These are phyloP conservation scores for Heliconius ethilla DNA, from an alignment of 2,888 invertebrate species.

Conservation along the genomic window DNA sequence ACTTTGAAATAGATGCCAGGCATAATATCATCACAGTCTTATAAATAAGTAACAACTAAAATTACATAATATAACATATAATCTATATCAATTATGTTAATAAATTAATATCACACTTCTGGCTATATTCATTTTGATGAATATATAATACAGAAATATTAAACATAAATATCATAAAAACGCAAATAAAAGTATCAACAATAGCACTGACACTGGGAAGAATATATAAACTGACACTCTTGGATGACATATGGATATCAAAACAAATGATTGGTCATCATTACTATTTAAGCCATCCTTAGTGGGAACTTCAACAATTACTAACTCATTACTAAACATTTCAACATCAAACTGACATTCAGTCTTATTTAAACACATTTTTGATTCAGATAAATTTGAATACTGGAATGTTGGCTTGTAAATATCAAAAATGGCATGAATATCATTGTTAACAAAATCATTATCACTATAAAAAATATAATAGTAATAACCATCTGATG, in stretches of 20 bases:
- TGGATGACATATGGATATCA: constrained; percentile 90
- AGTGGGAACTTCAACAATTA: constrained; percentile 92
- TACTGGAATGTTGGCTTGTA: constrained; percentile 92
- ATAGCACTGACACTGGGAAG: constrained; percentile 89
- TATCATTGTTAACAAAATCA: constrained; percentile 89
- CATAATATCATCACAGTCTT: constrained; percentile 50
- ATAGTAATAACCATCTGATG: constrained; percentile 91
- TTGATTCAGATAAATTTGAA: constrained; percentile 84
- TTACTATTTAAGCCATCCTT: constrained; percentile 90
- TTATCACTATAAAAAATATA: constrained; percentile 95
- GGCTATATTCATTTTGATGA: constrained; percentile 73
- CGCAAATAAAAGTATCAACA: constrained; percentile 89
- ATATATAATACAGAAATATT: constrained; percentile 61
- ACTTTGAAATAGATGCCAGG: constrained; percentile 42
- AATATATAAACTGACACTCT: constrained; percentile 89
- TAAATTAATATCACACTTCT: constrained; percentile 79
- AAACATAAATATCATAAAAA: constrained; percentile 85
- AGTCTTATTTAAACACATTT: constrained; percentile 88
- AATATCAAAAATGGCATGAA: constrained; percentile 92
- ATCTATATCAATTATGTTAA: constrained; percentile 47
- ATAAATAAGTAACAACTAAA: constrained; percentile 39
- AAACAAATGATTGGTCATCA: constrained; percentile 86
- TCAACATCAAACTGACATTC: constrained; percentile 88
- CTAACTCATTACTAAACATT: constrained; percentile 88
- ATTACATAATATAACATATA: constrained; percentile 9